Base-by-base conservation (phyloP, 2,113 vertebrate genomes). In the Lycaon pictus region DNA sequence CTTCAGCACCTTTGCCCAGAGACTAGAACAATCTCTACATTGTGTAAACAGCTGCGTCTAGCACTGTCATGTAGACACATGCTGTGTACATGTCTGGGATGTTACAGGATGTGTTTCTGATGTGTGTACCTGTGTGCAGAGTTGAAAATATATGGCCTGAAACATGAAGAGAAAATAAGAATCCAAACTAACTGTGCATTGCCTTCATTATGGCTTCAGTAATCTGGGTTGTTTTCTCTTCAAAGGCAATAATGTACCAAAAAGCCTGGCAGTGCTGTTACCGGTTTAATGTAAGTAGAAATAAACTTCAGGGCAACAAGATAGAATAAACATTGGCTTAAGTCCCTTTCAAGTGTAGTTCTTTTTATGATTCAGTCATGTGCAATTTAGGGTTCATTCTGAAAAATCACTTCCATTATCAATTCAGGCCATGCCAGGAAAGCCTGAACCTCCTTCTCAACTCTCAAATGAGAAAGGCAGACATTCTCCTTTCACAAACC, bases 291-390 rank as follows among this genome's bases (percentile, higher is more conserved):
- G 27, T 29, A 67, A 37, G n/a, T 43, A 88, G 62, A 92, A 94
- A 90, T 58, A 87, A 77, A 83, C 53, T 65, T 85, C 16, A 25
- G 92, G 60, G n/a, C 60, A 25, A 74, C 85, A 95, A 87, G 22
- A 72, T 32, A 82, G 76, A 88, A 84, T 63, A 91, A 90, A 88
- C 35, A 88, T 53, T 56, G 13, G 62, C 72, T 77, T 63, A 27
- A 43, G 37, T 27, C 27, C n/a, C 58, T 72, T 86, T 88, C 65
- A 37, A 80, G 37, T 55, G 11, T 20, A 25, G 16, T 86, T 96
- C 48, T 71, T 86, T 51, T 53, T n/a, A 83, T 55, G 71, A n/a
- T 35, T 88, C 15, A 20, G 1, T 84, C 43, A 56, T 22, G 35
- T 37, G 62, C 81, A 62, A n/a, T 10, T 60, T 88, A 43, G 2